These are phyloP conservation scores for Erpornis zantholeuca DNA, from an alignment of 2,113 vertebrate species.

Conservation along the genomic window DNA sequence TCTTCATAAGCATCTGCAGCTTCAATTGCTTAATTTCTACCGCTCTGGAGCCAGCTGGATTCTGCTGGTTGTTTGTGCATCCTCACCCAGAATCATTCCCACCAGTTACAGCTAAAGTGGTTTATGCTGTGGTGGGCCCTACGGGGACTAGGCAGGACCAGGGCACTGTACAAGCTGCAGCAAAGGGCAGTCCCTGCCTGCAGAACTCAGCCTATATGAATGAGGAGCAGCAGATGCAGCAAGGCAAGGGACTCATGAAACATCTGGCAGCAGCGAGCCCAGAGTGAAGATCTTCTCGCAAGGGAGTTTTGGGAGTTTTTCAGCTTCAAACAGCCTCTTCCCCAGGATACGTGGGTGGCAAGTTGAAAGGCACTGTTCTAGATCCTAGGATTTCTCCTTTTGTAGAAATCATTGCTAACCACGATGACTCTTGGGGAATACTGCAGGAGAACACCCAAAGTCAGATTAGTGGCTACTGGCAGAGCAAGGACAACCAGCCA, in stretches of 20 bases:
- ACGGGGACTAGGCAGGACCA: background rate
- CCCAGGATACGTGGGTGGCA: background rate
- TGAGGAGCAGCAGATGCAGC: background rate
- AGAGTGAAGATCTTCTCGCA: fast-evolving
- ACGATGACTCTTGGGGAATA: background rate
- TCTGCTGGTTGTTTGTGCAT: background rate
- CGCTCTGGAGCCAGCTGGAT: constrained; percentile 3
- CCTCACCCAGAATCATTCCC: constrained; percentile 3
- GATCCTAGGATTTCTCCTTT: background rate
- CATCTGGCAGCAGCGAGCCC: background rate
- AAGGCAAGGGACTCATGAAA: background rate
- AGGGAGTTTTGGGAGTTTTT: background rate
- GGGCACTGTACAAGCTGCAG: background rate
- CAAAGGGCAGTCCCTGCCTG: background rate
- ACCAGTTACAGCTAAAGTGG: background rate
- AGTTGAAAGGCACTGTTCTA: background rate
- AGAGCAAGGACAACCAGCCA: background rate
- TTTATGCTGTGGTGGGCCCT: background rate
- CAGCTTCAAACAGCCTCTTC: background rate
- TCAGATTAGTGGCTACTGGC: background rate
- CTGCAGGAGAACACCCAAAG: background rate
- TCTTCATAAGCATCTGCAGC: constrained; percentile 23
- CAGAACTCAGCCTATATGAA: background rate
- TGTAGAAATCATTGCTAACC: background rate
- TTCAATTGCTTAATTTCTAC: constrained; percentile 19